Evolutionary conservation across 2,113 vertebrate genomes (phyloP), one percentile per base, ranked within the genome.

Genomic region (Notothenia coriiceps): DNA sequence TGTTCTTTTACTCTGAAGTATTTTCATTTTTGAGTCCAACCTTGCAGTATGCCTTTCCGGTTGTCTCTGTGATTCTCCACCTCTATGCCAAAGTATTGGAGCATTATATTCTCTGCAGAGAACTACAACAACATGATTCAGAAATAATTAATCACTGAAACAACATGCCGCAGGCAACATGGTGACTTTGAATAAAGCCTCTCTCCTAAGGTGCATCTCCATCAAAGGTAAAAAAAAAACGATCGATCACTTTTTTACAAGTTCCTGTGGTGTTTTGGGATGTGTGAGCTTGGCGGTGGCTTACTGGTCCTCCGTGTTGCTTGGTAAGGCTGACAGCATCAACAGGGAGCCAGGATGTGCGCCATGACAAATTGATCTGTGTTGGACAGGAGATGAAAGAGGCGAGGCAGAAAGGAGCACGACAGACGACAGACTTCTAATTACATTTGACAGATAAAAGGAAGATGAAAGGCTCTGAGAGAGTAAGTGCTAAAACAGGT

Each of bases 381-480:
- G 81, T 79, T 76, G 83, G 83, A 86, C 81, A 84, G 62, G 75
- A 89, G 91, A 93, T 92, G 87, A 92, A 92, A 93, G 87, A 77
- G 66, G 56, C 18, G 55, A 84, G 50, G 70, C 76, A 68, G 64
- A 79, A 79, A 85, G 70, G 35, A 78, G 62, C 75, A 66, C 0
- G 22, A 70, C 73, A 78, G 62, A 85, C 11, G 57, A 56, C 63
- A 85, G 82, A 66, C 49, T 76, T 84, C 59, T 90, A 86, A 94
- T 93, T 89, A 90, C 87, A 85, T 78, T 72, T 81, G 86, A 82
- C 81, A 67, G 89, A 88, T 90, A 82, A 89, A 78, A 70, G 54
- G 49, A 63, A 77, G 89, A 91, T 91, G 85, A 91, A 91, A 91
- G 86, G 69, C 74, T 51, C 61, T 0, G 22, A 15, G 69, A 78